Base-by-base conservation (phyloP, 2,113 vertebrate genomes). In the Eptesicus fuscus region DNA sequence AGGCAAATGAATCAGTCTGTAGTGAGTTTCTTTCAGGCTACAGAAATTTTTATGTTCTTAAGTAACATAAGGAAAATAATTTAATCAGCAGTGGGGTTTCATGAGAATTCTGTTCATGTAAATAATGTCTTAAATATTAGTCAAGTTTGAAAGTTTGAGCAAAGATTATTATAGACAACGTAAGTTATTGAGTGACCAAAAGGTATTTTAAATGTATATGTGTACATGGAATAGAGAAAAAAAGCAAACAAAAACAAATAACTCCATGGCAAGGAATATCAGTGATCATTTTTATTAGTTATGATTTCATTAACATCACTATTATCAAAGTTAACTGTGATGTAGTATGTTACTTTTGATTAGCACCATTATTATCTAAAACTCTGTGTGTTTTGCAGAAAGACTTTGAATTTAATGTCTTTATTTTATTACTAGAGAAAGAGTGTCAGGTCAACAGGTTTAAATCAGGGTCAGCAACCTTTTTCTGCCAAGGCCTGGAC, bases 31-130 rank as follows among this genome's bases (percentile, higher is more conserved):
- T n/a, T n/a, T n/a, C n/a, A 83, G 37, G 44, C 74, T 73, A 73
- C 3, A 94, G n/a, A 88, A 93, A 90, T 84, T 91, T 65, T 80
- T 87, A 51, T 18, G 18, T 49, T 78, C 44, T 59, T 88, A 73
- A 73, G 42, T 42, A 59, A 80, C 13, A 18, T 53, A 56, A 83
- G 20, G 70, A 78, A 93, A 91, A 90, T 76, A 35, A 69, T 28
- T 53, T 14, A 93, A 18, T 53, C 42, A 78, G 30, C n/a, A 74
- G n/a, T 61, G 40, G 7, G 1, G 4, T 49, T 94, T 94, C 74
- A 49, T n/a, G 47, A 69, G 47, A 90, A 70, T 70, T 65, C 49
- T 28, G 17, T 83, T 87, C 20, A 83, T 56, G 53, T 87, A 93
- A 82, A 78, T 69, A 17, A 44, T 35, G 13, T 69, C 44, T 25